Conservation (phyloP, 92 coral and sea anemone genomes). For the Meandrina meandrites region DNA sequence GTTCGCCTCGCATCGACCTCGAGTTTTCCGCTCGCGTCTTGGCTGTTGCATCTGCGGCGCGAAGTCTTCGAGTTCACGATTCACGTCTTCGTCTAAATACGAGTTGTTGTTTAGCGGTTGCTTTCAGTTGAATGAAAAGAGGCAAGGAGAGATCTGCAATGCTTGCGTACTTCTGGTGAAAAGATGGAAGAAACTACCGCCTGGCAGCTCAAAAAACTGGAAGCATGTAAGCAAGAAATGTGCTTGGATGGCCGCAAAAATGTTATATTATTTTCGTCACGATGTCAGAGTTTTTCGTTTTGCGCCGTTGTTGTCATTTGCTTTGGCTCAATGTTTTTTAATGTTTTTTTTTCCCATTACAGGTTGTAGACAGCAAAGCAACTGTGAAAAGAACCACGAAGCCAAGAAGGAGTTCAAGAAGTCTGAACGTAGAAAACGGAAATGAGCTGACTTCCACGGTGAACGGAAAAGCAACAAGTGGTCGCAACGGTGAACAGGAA, state of each 20-base stretch:
- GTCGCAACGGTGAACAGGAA: slow-evolving; percentile 39
- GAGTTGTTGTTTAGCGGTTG: slow-evolving; percentile 88
- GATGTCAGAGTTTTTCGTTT: not conserved
- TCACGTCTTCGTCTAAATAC: slow-evolving; percentile 92
- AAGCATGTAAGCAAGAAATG: slow-evolving; percentile 82
- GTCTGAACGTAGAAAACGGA: slow-evolving; percentile 53
- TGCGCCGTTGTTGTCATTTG: slow-evolving; percentile 13
- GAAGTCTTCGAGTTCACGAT: slow-evolving; percentile 97
- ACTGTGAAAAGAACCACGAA: slow-evolving; percentile 72
- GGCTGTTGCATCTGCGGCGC: slow-evolving; percentile 99
- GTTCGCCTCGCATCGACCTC: slow-evolving; percentile 95
- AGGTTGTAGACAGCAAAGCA: slow-evolving; percentile 97
- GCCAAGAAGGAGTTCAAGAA: slow-evolving; percentile 84
- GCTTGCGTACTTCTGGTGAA: slow-evolving; percentile 98
- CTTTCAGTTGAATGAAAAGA: slow-evolving; percentile 77
- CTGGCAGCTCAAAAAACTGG: slow-evolving; percentile 89
- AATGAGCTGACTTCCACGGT: slow-evolving; percentile 41
- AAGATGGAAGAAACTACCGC: slow-evolving; percentile 94
- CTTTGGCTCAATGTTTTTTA: slow-evolving; percentile 1
- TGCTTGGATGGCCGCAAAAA: not conserved
- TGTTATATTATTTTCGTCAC: not conserved
- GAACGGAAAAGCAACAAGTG: slow-evolving; percentile 63
- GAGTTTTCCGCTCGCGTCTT: slow-evolving; percentile 88
- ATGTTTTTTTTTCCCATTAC: not conserved
- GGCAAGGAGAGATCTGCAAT: slow-evolving; percentile 95